Conservation (phyloP, 2,797 vertebrate species). For the Catharus ustulatus region DNA sequence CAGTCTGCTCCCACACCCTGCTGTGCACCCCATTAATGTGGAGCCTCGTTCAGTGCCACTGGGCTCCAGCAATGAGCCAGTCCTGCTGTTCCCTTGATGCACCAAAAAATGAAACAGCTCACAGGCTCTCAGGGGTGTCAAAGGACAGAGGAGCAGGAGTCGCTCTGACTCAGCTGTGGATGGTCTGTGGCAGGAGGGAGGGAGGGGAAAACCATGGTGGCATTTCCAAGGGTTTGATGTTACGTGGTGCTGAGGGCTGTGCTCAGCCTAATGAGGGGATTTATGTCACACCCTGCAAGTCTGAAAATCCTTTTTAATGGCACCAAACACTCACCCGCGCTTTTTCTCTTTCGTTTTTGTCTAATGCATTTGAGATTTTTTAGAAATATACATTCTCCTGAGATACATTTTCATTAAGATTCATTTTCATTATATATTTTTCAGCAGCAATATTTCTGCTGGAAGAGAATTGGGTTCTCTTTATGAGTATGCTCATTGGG, state of each 20-base stretch:
- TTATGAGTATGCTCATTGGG: background rate
- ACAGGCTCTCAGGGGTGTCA: background rate
- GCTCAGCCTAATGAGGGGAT: background rate
- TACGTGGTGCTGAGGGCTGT: background rate
- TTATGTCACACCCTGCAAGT: background rate
- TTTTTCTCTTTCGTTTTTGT: conserved; percentile 3
- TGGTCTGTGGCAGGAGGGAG: background rate
- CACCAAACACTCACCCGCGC: background rate
- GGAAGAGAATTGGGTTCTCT: background rate
- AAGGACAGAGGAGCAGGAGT: background rate
- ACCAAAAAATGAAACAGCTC: conserved; percentile 29
- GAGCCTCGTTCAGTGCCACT: conserved; percentile 47
- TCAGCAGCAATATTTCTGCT: conserved; percentile 25
- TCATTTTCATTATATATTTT: background rate
- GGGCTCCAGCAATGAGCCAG: conserved; percentile 24
- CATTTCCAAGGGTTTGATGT: background rate
- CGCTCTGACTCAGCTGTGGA: background rate
- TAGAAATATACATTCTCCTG: background rate
- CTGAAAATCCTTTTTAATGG: background rate
- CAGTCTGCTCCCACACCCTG: conserved; percentile 24
- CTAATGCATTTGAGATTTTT: conserved; percentile 2
- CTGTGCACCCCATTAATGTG: conserved; percentile 20
- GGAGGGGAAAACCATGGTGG: background rate
- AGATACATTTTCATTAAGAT: conserved; percentile 27
- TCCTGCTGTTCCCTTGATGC: conserved; percentile 47